Base-by-base conservation (phyloP, 1,140 invertebrate species). In the Drosophila ficusphila region DNA sequence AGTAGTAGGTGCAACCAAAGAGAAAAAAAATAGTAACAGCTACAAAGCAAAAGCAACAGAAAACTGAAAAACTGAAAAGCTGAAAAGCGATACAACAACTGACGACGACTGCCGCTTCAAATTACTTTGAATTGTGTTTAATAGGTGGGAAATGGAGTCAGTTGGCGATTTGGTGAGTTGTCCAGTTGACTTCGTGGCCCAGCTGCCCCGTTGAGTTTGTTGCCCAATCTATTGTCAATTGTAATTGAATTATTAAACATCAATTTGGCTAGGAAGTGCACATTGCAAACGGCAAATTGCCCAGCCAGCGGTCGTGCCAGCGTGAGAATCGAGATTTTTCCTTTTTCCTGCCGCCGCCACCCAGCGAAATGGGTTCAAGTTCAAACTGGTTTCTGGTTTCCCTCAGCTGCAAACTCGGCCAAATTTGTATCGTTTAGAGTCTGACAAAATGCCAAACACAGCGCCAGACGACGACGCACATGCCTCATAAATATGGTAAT, bases 41-140 rank as follows among this genome's bases (percentile, higher is more conserved):
- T 38, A 48, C 4, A 31, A 51, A 53, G 5, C 57, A 54, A 53
- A 48, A 48, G 21, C 60, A 39, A 34, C 29, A 51, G 39, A 38
- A 46, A 51, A 23, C 19, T 44, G 18, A 42, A 53, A 23, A 41
- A 21, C n/a, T n/a, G n/a, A n/a, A n/a, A n/a, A n/a, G n/a, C n/a
- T n/a, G n/a, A n/a, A n/a, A n/a, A n/a, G n/a, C n/a, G n/a, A n/a
- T n/a, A 39, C 2, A 21, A 4, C 52, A 53, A 57, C 36, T 16
- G 38, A 21, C 25, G 33, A 56, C 51, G 47, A 33, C 25, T 39
- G 72, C 57, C 58, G 72, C 62, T 86, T 81, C 52, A 81, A 85
- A 85, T 85, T 85, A 85, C 73, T 73, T 76, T 85, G 82, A 85
- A 85, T 88, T 88, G 82, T 81, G 81, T 77, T 85, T 85, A 85